Percentiles rank a stretch among this genome's conserved stretches.
These are phyloP conservation scores for Ailuropoda melanoleuca DNA, from an alignment of 2,113 vertebrate genomes.

Conservation along the genomic window DNA sequence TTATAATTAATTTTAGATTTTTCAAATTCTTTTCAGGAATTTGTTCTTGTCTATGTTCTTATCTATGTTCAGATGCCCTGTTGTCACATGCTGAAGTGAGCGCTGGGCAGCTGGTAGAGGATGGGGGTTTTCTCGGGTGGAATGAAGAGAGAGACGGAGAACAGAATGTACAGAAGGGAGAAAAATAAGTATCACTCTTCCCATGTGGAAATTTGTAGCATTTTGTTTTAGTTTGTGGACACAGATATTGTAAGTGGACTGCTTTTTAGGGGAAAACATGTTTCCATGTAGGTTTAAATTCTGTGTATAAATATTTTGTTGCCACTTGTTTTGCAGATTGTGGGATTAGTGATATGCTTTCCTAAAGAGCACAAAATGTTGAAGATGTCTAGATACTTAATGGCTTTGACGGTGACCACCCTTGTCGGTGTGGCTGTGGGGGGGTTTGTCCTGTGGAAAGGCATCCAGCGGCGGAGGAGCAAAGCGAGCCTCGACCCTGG, in stretches of 20 bases:
- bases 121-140: neutral
- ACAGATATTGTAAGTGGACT: neutral
- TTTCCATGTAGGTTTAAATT: neutral
- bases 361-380: slow-evolving; percentile 63
- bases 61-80: neutral
- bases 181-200: neutral
- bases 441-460: slow-evolving; percentile 91
- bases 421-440: slow-evolving; percentile 90
- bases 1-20: neutral
- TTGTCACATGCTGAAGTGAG: neutral
- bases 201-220: neutral
- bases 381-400: slow-evolving; percentile 89
- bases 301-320: slow-evolving; percentile 44
- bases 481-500: neutral
- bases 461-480: slow-evolving; percentile 79
- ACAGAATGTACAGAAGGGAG: neutral
- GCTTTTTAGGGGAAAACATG: neutral
- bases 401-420: slow-evolving; percentile 88
- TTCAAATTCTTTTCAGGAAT: neutral
- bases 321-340: slow-evolving; percentile 76
- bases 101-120: neutral
- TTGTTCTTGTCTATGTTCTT: too few relatives aligned
- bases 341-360: slow-evolving; percentile 47
- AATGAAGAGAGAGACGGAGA: neutral
- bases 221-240: neutral